Evolutionary conservation across 2,113 vertebrate species (phyloP), one percentile per base, ranked within the genome.

Genomic region (Pseudopipra pipra): DNA sequence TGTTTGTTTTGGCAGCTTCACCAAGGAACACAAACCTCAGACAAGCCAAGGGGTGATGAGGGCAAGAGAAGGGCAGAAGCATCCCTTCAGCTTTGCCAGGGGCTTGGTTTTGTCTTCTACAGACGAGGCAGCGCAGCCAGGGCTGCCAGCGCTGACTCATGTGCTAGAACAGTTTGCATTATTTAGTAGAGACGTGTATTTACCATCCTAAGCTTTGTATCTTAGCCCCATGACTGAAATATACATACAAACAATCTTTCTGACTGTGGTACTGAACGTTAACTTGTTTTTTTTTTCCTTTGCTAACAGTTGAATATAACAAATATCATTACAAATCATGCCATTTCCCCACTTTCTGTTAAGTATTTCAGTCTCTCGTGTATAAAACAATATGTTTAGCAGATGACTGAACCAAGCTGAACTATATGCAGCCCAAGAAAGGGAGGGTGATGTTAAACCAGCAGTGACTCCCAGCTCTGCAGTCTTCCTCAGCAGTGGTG

Each of bases 141-240:
- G 80, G 90, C 67, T 84, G 82, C 89, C 92, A 74, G 87, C 39
- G 85, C 72, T 27, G 24, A 51, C 66, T 20, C 25, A 18, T 52
- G 62, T 27, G 33, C 82, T 51, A 76, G 78, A 6, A 47, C 54
- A 67, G 70, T 95, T 59, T 62, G 87, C 88, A 49, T 95, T 96
- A 89, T 83, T 93, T 80, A 95, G 76, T 85, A 77, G 79, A 89
- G 56, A 74, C 0, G 43, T 25, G 1, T 83, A 72, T 80, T 90
- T 81, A 71, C 85, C 80, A 93, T 61, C 71, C 56, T 73, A 25
- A 91, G 87, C 89, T 96, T 90, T 89, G 59, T 80, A 46, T 80
- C 79, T 55, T 82, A 85, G 70, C 65, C 94, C 65, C n/a, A 4
- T 31, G 80, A 62, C 79, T 89, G 62, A 90, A 76, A 44, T 86